Base-by-base conservation (phyloP, 2,888 invertebrate species). In the Aquatica leii region DNA sequence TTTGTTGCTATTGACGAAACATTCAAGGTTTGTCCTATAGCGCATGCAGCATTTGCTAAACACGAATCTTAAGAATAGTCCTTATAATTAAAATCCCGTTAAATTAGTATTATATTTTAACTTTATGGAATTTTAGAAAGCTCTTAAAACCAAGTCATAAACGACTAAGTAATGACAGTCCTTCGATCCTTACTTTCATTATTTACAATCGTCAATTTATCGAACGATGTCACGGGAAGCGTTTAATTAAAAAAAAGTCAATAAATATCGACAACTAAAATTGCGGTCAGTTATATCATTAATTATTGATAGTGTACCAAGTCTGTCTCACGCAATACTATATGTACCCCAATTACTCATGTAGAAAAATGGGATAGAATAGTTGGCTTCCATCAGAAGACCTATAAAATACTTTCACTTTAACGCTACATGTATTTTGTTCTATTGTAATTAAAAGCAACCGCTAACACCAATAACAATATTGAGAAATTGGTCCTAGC, bases 1-100 rank as follows among this genome's bases (percentile, higher is more conserved):
- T 52, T 52, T 53, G 12, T 3, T 18, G 52, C 41, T 52, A 62
- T 62, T 62, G 57, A 50, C 52, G 40, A 62, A 48, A 14, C 43
- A 46, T 57, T 58, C 62, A 62, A 62, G 51, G 57, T 35, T 57
- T 35, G 41, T 52, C 34, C 17, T 18, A 11, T 11, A 46, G 46
- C 46, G 1, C 8, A 18, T 18, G 20, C 8, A 12, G 20, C n/a
- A 46, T 46, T 46, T 46, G 18, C 17, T 18, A 46, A 46, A 46
- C 8, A 46, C 46, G 5, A 12, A 46, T 20, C 46, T 46, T 3
- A 46, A 46, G 37, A 43, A 18, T 18, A 20, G 46, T 46, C 18
- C 18, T 46, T n/a, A 8, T 18, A 17, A 18, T 46, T 46, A 46
- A 46, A 46, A 20, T 46, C 46, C 46, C 46, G 46, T 46, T 46